Base-by-base conservation (phyloP, 2,797 vertebrate genomes). In the Sebastes aleutianus region DNA sequence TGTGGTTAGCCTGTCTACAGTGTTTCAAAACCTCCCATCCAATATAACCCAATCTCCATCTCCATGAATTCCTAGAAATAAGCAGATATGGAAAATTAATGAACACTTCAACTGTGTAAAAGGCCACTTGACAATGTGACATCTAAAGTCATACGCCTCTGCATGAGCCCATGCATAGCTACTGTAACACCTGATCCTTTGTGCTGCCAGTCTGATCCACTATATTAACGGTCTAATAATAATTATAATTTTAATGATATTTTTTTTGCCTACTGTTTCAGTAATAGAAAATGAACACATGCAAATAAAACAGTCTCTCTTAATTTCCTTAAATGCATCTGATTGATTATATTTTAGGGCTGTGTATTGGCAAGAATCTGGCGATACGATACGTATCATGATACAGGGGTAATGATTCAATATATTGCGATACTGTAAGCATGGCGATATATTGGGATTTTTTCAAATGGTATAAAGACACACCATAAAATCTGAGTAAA, bases 41-140 rank as follows among this genome's bases (percentile, higher is more conserved):
- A 57, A 47, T 83, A 79, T 84, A 78, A 88, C 79, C 74, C 72
- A 75, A 29, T 36, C 59, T 66, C 4, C 62, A 59, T 24, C 18
- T 58, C 4, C 2, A 24, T 34, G 27, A 74, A 76, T 56, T 6
- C 7, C 2, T 3, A 36, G 50, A 61, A 79, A 78, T 50, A 47
- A 70, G 61, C 18, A 8, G 31, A 29, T 57, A 22, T 16, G 32
- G 36, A 63, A 80, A 79, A 58, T 24, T 1, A 58, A 58, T 62
- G 24, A 58, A 64, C 20, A 56, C 34, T 54, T 79, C 43, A 70
- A 62, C 27, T 29, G n/a, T 47, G 26, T 36, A 80, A 86, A 84
- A 80, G 53, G 26, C 59, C 64, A 73, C 62, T 70, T 71, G 36
- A 83, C 74, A 54, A 69, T 58, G 63, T 77, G 80, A 87, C 54